phyloP scores from a whole-genome alignment of 2,888 invertebrate genomes.

The Latrodectus elegans region DNA sequence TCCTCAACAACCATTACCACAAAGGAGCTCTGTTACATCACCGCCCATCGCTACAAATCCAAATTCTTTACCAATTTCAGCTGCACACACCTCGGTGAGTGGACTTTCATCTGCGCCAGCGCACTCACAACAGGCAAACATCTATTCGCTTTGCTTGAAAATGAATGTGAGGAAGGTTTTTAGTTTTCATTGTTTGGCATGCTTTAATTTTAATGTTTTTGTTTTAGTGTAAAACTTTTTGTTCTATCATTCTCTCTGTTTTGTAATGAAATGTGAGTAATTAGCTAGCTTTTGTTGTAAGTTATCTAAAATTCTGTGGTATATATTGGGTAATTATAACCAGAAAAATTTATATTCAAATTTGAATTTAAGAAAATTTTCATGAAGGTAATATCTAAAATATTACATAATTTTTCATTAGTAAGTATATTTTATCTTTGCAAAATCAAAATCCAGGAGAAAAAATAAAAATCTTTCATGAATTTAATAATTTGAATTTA shows the following conservation, averaged over 20 bases:
- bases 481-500: too few species aligned
- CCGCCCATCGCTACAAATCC: background rate
- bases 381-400: too few species aligned
- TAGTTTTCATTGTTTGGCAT: conserved; percentile 33
- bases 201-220: conserved; percentile 7
- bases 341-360: too few species aligned
- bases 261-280: background rate
- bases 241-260: background rate
- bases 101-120: conserved; percentile 59
- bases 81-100: conserved; percentile 53
- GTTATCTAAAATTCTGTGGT: too few species aligned
- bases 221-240: background rate
- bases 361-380: too few species aligned
- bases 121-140: conserved; percentile 60
- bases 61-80: conserved; percentile 25
- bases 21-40: conserved; percentile 38
- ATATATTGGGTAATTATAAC: too few species aligned
- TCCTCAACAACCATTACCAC: conserved; percentile 21
- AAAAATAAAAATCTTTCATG: too few species aligned
- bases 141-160: conserved; percentile 67
- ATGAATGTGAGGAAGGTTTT: conserved; percentile 66
- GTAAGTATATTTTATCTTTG: too few species aligned
- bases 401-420: too few species aligned
- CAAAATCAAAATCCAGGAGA: too few species aligned
- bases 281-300: too few species aligned